A percentile compares a stretch with the other conserved stretches of the same genome.
phyloP scores from a whole-genome alignment of 2,888 invertebrate genomes.

The Acrocera orbiculus region DNA sequence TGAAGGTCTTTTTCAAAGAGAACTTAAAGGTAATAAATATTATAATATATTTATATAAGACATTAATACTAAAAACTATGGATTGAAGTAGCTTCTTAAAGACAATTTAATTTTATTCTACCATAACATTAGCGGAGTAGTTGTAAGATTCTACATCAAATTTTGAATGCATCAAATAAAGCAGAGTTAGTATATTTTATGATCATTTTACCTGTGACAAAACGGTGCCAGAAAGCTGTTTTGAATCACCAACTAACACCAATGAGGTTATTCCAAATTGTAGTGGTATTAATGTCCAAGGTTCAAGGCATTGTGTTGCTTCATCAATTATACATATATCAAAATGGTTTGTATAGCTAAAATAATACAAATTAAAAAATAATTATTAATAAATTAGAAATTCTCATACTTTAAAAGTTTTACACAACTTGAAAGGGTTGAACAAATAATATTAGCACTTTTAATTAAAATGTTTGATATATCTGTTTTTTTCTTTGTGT shows the following conservation, averaged over 20 bases:
- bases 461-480: constrained; percentile 30
- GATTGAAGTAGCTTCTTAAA: too few relatives aligned
- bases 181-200: too few relatives aligned
- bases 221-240: constrained; percentile 68
- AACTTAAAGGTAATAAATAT: too few relatives aligned
- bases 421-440: constrained; percentile 45
- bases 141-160: too few relatives aligned
- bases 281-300: constrained; percentile 64
- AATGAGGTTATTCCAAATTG: constrained; percentile 55
- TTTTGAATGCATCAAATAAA: too few relatives aligned
- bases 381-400: background rate
- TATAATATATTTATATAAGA: too few relatives aligned
- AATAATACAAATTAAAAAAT: constrained; percentile 1
- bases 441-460: constrained; percentile 50
- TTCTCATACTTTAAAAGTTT: constrained; percentile 20
- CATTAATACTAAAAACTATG: too few relatives aligned
- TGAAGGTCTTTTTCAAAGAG: too few relatives aligned
- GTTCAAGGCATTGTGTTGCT: constrained; percentile 73
- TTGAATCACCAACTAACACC: constrained; percentile 72
- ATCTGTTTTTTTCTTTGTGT: constrained; percentile 20
- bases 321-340: constrained; percentile 68
- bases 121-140: constrained; percentile 4
- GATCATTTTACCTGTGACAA: constrained; percentile 45
- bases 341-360: constrained; percentile 21
- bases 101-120: too few relatives aligned